phyloP scores from a whole-genome alignment of 2,113 vertebrate genomes.

The Puffinus mauretanicus region DNA sequence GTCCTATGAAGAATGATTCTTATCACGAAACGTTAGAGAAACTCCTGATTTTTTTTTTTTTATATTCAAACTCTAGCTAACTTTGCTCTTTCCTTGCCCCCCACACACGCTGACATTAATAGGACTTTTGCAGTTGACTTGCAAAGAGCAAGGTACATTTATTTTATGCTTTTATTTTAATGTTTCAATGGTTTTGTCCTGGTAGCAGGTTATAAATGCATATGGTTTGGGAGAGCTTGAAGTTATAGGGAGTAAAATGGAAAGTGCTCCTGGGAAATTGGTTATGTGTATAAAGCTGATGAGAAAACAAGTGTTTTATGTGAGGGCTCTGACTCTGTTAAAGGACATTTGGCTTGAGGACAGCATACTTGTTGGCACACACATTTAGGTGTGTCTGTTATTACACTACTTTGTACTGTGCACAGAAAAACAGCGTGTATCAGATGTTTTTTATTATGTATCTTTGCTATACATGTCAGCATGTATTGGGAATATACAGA shows the following conservation, averaged over 20 bases:
- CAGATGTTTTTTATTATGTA: neutral
- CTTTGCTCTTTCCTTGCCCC: neutral
- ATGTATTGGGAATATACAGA: neutral
- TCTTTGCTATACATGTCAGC: neutral
- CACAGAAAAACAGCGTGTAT: neutral
- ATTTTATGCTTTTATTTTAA: neutral
- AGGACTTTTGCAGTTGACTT: neutral
- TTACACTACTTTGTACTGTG: neutral
- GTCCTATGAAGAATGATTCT: neutral
- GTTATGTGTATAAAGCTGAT: neutral
- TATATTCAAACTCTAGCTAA: neutral
- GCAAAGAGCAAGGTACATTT: neutral
- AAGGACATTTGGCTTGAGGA: neutral
- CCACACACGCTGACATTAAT: neutral
- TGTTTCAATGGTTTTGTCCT: neutral
- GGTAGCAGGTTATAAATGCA: neutral
- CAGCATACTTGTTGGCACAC: neutral
- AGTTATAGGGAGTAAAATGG: neutral
- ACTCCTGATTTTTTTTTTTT: neutral
- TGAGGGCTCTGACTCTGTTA: neutral
- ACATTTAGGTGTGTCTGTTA: neutral
- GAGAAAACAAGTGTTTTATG: constrained; percentile 13
- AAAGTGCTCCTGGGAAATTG: neutral
- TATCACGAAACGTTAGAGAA: neutral
- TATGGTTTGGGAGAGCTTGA: neutral